A percentile compares a stretch with the other conserved stretches of the same genome.
Conservation (phyloP, 2,888 invertebrate genomes). For the Drosophila nigritarsus region DNA sequence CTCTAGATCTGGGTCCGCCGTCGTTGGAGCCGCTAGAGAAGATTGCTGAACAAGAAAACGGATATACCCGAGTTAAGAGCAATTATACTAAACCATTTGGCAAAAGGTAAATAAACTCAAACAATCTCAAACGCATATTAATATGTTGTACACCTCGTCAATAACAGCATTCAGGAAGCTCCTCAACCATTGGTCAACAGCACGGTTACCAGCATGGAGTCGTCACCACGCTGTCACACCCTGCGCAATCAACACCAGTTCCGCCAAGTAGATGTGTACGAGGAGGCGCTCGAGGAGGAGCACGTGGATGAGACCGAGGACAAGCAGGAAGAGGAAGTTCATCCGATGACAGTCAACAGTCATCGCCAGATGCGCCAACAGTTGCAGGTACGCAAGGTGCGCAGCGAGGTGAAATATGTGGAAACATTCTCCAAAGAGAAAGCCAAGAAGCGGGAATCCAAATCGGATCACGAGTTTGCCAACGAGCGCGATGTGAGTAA, state of each 20-base stretch:
- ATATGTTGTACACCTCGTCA: not conserved
- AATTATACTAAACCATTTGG: constrained; percentile 75
- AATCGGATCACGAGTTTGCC: constrained; percentile 82
- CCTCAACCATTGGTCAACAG: constrained; percentile 68
- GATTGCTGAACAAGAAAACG: constrained; percentile 68
- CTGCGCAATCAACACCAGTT: constrained; percentile 54
- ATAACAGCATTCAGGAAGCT: constrained; percentile 37
- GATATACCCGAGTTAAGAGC: constrained; percentile 75
- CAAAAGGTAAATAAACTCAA: constrained; percentile 68
- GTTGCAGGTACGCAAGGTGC: constrained; percentile 82
- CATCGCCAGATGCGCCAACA: constrained; percentile 54
- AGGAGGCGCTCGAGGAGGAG: not conserved
- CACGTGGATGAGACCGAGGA: constrained; percentile 7
- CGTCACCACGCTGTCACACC: constrained; percentile 66
- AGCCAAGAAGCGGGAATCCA: constrained; percentile 79
- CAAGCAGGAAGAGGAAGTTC: constrained; percentile 6
- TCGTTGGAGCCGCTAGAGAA: constrained; percentile 13
- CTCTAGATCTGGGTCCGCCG: constrained; percentile 71
- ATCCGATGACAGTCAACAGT: constrained; percentile 13
- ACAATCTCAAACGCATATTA: not conserved
- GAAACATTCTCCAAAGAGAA: constrained; percentile 62
- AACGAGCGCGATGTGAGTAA: constrained; percentile 78
- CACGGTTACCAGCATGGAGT: constrained; percentile 51
- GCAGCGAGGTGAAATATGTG: constrained; percentile 83
- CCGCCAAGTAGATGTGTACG: not conserved